These are phyloP conservation scores for Chionis minor DNA, from an alignment of 2,113 vertebrate species.

Conservation along the genomic window DNA sequence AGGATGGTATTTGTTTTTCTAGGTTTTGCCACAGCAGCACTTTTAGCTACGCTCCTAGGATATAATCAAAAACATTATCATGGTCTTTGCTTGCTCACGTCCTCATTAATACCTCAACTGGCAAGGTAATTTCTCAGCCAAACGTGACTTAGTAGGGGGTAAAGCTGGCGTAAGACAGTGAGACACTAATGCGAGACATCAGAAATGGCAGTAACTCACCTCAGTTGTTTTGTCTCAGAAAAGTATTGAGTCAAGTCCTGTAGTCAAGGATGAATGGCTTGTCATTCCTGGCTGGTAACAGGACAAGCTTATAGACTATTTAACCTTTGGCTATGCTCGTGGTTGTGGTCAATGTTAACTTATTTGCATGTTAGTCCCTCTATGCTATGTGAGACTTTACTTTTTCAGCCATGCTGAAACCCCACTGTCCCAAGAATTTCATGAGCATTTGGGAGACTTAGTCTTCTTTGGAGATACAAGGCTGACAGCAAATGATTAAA, in stretches of 20 bases:
- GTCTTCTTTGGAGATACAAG: neutral
- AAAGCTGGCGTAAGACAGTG: neutral
- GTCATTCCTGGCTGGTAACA: neutral
- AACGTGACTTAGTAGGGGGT: neutral
- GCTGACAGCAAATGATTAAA: neutral
- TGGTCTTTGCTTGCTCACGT: slow-evolving; percentile 33
- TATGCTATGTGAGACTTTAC: fast-evolving
- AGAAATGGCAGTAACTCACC: neutral
- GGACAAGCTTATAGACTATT: neutral
- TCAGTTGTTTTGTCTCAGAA: neutral
- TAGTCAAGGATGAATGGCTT: neutral
- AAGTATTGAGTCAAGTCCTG: neutral
- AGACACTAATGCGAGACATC: neutral
- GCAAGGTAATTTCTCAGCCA: slow-evolving; percentile 54
- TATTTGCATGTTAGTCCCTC: neutral
- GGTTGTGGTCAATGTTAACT: neutral
- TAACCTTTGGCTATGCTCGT: neutral
- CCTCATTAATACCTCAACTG: slow-evolving; percentile 40
- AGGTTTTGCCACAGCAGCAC: neutral
- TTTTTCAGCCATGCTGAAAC: neutral
- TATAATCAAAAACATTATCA: slow-evolving; percentile 27
- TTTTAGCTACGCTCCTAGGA: slow-evolving; percentile 14
- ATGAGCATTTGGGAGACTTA: neutral
- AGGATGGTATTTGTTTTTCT: neutral
- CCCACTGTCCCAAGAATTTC: neutral